Base-by-base conservation (phyloP, 1,140 invertebrate species). In the Panagrolaimus sp. region DNA sequence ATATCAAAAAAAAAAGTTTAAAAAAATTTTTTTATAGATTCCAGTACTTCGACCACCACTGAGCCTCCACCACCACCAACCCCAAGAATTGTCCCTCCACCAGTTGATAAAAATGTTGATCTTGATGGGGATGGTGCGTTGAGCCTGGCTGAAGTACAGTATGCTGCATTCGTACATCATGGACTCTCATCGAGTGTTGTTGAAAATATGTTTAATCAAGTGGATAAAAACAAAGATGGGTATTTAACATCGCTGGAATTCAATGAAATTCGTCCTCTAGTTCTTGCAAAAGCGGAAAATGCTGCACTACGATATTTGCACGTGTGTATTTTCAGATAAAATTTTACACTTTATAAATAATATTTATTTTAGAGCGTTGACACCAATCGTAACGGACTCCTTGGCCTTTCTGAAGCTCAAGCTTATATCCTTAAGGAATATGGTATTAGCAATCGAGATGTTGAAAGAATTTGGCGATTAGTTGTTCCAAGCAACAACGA, bases 151-250 rank as follows among this genome's bases (percentile, higher is more conserved):
- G 79, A 81, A 67, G 77, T 81, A 13, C 77, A 82, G 44, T 83
- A 81, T 67, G 79, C 79, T 20, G 79, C 79, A 31, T 81, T 81
- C 64, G 79, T 81, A 20, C 79, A 81, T 69, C 79, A 81, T 65
- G 79, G 79, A 27, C 67, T 81, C 3, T 78, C 74, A 1, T 83
- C 78, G 2, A 72, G 68, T 16, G 79, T 81, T 13, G 81, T 81
- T 5, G 74, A 81, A 63, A 73, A 75, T 23, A 61, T 77, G 43
- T 80, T 80, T 65, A 76, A 70, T 44, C 64, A 78, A 66, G 78
- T 83, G 5, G 79, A 81, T 63, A 71, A 65, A 61, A 76, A 81
- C 61, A 70, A 73, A 42, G 81, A 81, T 66, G 74, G 74, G 23
- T 72, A 78, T 46, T 57, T 81, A 38, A 72, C 63, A 31, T 70